phyloP scores from a whole-genome alignment of 2,797 vertebrate species.

The Acanthiza pusilla region DNA sequence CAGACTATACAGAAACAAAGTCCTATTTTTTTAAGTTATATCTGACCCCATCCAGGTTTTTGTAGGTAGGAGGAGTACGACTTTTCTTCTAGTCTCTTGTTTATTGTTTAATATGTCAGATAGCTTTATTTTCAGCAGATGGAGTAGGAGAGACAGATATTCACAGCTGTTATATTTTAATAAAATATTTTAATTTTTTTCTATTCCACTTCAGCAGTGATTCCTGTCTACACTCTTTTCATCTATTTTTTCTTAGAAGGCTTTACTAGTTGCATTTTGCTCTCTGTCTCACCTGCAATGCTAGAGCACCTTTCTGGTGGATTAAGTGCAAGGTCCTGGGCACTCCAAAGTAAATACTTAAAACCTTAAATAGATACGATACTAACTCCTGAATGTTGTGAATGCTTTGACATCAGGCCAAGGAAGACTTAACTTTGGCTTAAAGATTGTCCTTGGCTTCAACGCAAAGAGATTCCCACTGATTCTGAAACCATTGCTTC shows the following conservation, averaged over 20 bases:
- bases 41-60: not conserved
- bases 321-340: not conserved
- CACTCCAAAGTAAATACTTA: not conserved
- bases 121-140: not conserved
- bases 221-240: not conserved
- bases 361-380: not conserved
- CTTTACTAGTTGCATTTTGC: not conserved
- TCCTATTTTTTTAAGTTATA: not conserved
- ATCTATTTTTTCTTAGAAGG: not conserved
- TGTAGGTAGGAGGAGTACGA: not conserved
- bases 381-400: not conserved
- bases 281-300: not conserved
- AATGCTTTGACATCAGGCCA: not conserved
- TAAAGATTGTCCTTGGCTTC: not conserved
- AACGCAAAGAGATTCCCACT: accelerated
- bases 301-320: not conserved
- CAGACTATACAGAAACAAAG: not conserved
- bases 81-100: not conserved
- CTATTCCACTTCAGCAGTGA: not conserved
- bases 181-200: not conserved
- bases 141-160: not conserved
- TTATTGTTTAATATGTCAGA: not conserved
- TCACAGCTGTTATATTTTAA: not conserved
- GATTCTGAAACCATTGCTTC: not conserved
- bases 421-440: not conserved